Evolutionary conservation across 2,888 invertebrate species (phyloP), one percentile per base, ranked within the genome.

Genomic region (Ommatoiulus sabulosus): DNA sequence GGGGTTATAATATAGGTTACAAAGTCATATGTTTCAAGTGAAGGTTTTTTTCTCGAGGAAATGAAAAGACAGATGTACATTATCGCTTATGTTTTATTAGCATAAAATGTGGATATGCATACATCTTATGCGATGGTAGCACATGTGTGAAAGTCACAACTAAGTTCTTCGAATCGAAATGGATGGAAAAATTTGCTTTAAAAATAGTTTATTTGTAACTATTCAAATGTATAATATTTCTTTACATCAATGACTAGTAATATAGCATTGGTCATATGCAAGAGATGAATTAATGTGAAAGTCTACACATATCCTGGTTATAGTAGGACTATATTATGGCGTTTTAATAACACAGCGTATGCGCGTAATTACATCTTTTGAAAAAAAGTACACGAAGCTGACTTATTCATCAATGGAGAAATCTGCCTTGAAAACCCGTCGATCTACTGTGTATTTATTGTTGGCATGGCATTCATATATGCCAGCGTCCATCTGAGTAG

Each of bases 401-500:
- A 80, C 7, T 85, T 89, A 90, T 46, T 90, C 89, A 44, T 87
- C 90, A 24, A 89, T 97, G 90, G 96, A 96, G 94, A 97, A 97
- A 93, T 97, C 97, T 89, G 97, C 97, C 93, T 97, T 97, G 93
- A 98, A 97, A 89, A 97, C 97, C 92, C 97, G 95, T 90, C 97
- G 94, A 93, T 98, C 97, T 90, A 97, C 96, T 57, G 97, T 96
- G 92, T 97, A 97, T 96, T 97, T 97, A 93, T 97, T 97, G 88
- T 91, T 91, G 0, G 97, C 97, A 5, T 97, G 97, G 92, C 98
- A 98, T 92, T 97, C 97, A 92, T 97, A 98, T 24, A 97, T 96
- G n/a, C 97, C 97, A 15, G 97, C 97, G 92, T 98, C 97, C 97
- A 97, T 97, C 93, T 98, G 97, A 4, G 97, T 97, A 0, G 97